phyloP scores from a whole-genome alignment of 2,797 vertebrate species.

The Chrysocyon brachyurus region DNA sequence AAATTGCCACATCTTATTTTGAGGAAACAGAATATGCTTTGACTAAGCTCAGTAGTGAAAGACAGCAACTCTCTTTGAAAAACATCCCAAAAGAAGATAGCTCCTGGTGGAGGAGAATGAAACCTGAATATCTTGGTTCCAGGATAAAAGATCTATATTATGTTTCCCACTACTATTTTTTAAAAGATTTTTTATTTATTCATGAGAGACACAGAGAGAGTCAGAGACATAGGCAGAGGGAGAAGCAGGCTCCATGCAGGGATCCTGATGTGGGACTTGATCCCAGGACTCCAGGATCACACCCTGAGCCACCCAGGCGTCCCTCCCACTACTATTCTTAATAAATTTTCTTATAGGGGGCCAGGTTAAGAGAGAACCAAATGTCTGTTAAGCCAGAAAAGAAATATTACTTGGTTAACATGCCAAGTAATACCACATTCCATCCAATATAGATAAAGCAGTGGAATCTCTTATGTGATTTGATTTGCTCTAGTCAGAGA shows the following conservation, averaged over 20 bases:
- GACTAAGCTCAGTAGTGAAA: background rate
- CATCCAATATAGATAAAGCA: background rate
- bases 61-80: background rate
- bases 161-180: background rate
- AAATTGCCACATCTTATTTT: background rate
- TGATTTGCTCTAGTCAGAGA: background rate
- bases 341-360: background rate
- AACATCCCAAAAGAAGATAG: background rate
- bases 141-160: background rate
- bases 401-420: background rate
- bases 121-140: background rate
- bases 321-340: background rate
- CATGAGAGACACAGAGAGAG: no score
- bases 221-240: no score
- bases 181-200: no score
- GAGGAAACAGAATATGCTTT: constrained; percentile 30
- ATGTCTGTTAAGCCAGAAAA: constrained; percentile 2
- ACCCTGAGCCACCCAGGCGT: no score
- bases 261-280: no score
- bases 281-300: no score
- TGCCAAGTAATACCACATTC: background rate
- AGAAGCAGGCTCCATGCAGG: no score
- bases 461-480: background rate
- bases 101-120: constrained; percentile 16
- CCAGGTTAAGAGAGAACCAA: constrained; percentile 28